Conservation (phyloP, 2,888 invertebrate genomes). For the Schizaphis graminum region DNA sequence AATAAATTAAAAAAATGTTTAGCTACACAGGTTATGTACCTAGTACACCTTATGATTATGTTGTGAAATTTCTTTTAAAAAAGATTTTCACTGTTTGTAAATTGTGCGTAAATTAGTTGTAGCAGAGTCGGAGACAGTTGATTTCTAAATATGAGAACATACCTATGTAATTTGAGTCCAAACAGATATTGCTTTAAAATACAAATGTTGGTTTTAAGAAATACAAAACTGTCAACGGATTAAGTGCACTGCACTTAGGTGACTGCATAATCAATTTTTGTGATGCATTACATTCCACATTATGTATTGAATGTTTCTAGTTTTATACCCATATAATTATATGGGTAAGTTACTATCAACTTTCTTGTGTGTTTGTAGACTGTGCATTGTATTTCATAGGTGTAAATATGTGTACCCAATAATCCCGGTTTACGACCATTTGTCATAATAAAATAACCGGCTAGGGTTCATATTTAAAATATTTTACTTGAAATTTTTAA, state of each 20-base stretch:
- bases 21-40: too few relatives aligned
- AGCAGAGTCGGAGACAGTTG: accelerated
- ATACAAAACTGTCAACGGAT: neutral
- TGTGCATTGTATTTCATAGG: neutral
- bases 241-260: too few relatives aligned
- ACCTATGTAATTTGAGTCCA: neutral
- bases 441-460: too few relatives aligned
- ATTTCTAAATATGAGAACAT: neutral
- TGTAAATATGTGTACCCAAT: neutral
- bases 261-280: neutral
- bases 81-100: too few relatives aligned
- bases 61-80: too few relatives aligned
- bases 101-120: neutral
- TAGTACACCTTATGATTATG: too few relatives aligned
- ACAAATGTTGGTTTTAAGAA: neutral
- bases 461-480: too few relatives aligned
- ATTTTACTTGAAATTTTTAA: too few relatives aligned
- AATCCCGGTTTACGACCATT: neutral
- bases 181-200: neutral
- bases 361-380: neutral
- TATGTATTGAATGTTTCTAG: too few relatives aligned
- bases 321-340: too few relatives aligned
- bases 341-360: neutral
- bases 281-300: too few relatives aligned
- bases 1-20: too few relatives aligned